Evolutionary conservation across 2,797 vertebrate genomes (phyloP), one percentile per base, ranked within the genome.

Genomic region (Tauraco hartlaubi): DNA sequence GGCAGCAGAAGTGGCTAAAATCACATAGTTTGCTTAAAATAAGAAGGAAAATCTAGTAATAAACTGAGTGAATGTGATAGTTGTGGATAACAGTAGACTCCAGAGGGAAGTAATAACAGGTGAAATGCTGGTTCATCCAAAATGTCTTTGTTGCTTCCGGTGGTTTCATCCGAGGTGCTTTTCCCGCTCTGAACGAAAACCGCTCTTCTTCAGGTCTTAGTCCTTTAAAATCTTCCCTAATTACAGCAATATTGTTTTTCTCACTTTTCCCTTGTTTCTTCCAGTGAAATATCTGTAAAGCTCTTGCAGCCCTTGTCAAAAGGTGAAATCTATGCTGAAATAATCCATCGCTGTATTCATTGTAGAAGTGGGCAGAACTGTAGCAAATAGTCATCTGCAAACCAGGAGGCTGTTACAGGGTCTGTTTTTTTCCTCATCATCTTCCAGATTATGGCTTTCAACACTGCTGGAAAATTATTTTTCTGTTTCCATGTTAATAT

Each of bases 81-180:
- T 23, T 49, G 5, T 72, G 18, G 22, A 5, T 80, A 58, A 31
- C 18, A 56, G 46, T 35, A 16, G 10, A 18, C 41, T 59, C 16
- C 1, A 3, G 10, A 14, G 9, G 15, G 33, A 66, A 13, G 8
- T 39, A 73, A 6, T 43, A 66, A 37, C 21, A 58, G 21, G 12
- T 59, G 46, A 62, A 71, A 12, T 41, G 18, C 19, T 77, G 18
- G 8, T 83, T 80, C n/a, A 59, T 88, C 29, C 20, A 10, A 19
- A 78, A 37, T 11, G 7, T 67, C 23, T 5, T 64, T 41, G 71
- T 8, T 52, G 16, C n/a, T 85, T 79, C 43, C 0, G 0, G 15
- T 15, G 13, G 26, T 92, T 94, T 88, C 12, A 39, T 74, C 26
- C 35, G 59, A 77, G n/a, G 9, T 0, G 1, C 11, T 90, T 80